Percentiles rank a stretch among this genome's conserved stretches.
phyloP scores from a whole-genome alignment of 2,888 invertebrate species.

The Criorhina ranunculi region DNA sequence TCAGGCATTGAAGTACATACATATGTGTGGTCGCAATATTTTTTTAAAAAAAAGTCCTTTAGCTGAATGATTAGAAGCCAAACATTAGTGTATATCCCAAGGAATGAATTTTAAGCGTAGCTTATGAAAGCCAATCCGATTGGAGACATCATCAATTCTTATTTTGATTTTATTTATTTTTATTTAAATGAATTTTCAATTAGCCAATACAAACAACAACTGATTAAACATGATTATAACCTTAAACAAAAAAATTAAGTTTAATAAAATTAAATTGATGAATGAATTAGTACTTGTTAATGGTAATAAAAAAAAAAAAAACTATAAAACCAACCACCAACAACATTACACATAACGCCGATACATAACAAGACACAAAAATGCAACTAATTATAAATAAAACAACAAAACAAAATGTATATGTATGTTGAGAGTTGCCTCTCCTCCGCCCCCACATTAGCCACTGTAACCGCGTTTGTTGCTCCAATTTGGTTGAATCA shows the following conservation, averaged over 20 bases:
- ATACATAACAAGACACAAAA: slow-evolving; percentile 35
- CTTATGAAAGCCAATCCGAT: neutral
- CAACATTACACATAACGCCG: slow-evolving; percentile 53
- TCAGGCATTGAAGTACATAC: too few species aligned
- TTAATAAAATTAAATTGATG: slow-evolving; percentile 13
- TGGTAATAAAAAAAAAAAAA: slow-evolving; percentile 39
- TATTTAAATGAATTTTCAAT: slow-evolving; percentile 2
- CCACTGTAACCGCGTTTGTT: slow-evolving; percentile 53
- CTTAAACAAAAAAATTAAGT: slow-evolving; percentile 3
- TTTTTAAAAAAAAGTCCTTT: neutral
- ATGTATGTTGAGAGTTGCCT: neutral
- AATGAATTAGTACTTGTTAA: slow-evolving; percentile 40
- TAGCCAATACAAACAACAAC: neutral
- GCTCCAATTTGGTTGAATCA: slow-evolving; percentile 77
- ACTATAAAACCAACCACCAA: slow-evolving; percentile 58
- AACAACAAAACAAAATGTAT: slow-evolving; percentile 34
- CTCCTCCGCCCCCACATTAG: neutral
- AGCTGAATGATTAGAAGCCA: slow-evolving; percentile 53
- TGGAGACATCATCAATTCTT: neutral
- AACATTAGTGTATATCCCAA: slow-evolving; percentile 48
- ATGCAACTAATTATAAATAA: slow-evolving; percentile 62
- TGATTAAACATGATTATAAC: slow-evolving; percentile 23
- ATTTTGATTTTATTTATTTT: slow-evolving; percentile 8
- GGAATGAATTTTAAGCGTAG: neutral
- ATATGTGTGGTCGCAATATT: neutral